Percentiles rank a stretch among this genome's conserved stretches.
phyloP scores from a whole-genome alignment of 2,113 vertebrate species.

The Ibidorhyncha struthersii region DNA sequence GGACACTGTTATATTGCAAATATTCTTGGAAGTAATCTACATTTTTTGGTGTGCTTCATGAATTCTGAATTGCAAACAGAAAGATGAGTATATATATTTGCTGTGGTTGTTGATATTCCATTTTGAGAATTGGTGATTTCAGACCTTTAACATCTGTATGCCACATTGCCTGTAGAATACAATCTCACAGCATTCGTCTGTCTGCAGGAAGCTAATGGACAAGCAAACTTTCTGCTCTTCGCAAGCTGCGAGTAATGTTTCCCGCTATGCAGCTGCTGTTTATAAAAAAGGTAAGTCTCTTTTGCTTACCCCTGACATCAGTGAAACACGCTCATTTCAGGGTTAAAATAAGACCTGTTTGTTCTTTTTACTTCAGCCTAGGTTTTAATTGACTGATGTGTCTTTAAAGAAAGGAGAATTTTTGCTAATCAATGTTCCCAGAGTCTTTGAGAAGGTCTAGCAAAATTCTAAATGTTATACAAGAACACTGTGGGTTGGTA shows the following conservation, averaged over 20 bases:
- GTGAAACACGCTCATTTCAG: background rate
- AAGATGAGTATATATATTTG: background rate
- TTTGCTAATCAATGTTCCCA: background rate
- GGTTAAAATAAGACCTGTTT: background rate
- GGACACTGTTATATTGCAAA: background rate
- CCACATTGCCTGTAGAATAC: background rate
- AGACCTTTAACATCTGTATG: background rate
- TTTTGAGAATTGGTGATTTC: background rate
- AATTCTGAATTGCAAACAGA: background rate
- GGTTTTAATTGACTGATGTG: background rate
- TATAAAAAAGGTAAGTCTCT: conserved; percentile 90
- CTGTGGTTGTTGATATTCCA: background rate
- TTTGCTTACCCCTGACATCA: background rate
- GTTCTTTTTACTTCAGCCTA: background rate
- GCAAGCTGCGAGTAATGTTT: conserved; percentile 91
- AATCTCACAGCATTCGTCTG: background rate
- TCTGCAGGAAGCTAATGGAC: conserved; percentile 94
- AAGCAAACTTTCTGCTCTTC: conserved; percentile 95
- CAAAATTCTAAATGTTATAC: background rate
- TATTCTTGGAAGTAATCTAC: background rate
- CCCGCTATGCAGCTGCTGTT: conserved; percentile 92
- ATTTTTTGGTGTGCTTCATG: fast-evolving
- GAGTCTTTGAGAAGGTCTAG: background rate
- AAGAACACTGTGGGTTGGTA: background rate
- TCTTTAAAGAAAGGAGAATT: background rate